Evolutionary conservation across 2,797 vertebrate genomes (phyloP).

Genomic region (Morelia viridis): DNA sequence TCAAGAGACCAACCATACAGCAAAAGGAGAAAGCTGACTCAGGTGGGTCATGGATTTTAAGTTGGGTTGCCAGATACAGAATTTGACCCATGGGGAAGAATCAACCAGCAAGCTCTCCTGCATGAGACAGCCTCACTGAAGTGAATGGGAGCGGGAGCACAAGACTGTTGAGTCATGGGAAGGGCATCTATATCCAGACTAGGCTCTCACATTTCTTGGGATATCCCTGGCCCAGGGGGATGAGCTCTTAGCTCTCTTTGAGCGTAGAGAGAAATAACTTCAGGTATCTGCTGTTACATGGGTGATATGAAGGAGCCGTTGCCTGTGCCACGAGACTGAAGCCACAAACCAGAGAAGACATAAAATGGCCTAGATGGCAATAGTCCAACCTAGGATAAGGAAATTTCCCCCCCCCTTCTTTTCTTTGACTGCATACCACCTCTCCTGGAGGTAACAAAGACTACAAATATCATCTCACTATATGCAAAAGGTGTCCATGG

Average conservation of each 20-base stretch:
- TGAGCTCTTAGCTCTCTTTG: neutral
- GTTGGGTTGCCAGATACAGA: neutral
- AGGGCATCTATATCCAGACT: neutral
- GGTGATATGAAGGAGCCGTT: neutral
- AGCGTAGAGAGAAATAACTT: neutral
- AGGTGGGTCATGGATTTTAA: neutral
- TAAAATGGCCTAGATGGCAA: neutral
- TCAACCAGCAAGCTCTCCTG: neutral
- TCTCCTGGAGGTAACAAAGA: neutral
- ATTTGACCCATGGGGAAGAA: neutral
- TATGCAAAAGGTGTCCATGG: neutral
- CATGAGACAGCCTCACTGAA: neutral
- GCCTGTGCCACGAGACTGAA: neutral
- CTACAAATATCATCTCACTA: neutral
- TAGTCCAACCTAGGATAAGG: neutral
- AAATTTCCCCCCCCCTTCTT: rapidly evolving
- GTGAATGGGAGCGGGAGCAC: neutral
- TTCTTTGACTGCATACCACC: neutral
- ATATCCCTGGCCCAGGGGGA: neutral
- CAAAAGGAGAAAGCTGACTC: neutral
- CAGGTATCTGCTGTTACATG: neutral
- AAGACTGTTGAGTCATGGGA: neutral
- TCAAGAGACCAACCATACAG: neutral
- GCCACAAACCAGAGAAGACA: neutral
- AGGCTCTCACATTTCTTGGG: neutral